phyloP scores from a whole-genome alignment of 2,888 invertebrate genomes.

The Saturnia japonica region DNA sequence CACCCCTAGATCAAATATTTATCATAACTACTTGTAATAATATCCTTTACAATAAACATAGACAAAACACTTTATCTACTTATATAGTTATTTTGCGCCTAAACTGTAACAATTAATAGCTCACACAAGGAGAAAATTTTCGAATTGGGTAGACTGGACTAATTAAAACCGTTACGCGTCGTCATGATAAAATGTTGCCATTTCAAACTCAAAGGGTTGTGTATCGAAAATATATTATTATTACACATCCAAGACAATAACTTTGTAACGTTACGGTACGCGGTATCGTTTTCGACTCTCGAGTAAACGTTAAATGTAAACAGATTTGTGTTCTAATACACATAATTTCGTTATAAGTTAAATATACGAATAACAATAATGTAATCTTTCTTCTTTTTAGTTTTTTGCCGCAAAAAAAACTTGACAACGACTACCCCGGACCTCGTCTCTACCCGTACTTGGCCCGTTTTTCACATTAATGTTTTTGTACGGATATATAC shows the following conservation, averaged over 20 bases:
- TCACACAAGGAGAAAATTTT: constrained; percentile 47
- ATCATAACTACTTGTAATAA: background rate
- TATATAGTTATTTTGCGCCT: constrained; percentile 29
- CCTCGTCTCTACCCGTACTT: too few species aligned
- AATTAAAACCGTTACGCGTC: constrained; percentile 48
- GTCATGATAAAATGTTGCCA: constrained; percentile 48
- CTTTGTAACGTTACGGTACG: constrained; percentile 26
- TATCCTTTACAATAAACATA: constrained; percentile 9
- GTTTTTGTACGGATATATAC: too few species aligned
- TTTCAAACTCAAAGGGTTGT: constrained; percentile 47
- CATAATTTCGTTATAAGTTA: background rate
- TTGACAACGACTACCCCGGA: too few species aligned
- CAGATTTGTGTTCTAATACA: background rate
- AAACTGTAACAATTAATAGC: constrained; percentile 50
- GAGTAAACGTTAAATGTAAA: constrained; percentile 3
- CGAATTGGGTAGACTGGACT: constrained; percentile 52
- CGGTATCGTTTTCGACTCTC: constrained; percentile 7
- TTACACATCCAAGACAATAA: constrained; percentile 40
- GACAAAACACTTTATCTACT: background rate
- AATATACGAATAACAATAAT: background rate
- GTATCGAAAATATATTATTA: constrained; percentile 43
- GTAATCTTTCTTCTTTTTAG: too few species aligned
- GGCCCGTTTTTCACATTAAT: too few species aligned
- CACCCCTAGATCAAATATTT: background rate
- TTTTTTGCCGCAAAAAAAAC: too few species aligned